Evolutionary conservation across 2,888 invertebrate genomes (phyloP).

Genomic region (Drosophila aldrichi): DNA sequence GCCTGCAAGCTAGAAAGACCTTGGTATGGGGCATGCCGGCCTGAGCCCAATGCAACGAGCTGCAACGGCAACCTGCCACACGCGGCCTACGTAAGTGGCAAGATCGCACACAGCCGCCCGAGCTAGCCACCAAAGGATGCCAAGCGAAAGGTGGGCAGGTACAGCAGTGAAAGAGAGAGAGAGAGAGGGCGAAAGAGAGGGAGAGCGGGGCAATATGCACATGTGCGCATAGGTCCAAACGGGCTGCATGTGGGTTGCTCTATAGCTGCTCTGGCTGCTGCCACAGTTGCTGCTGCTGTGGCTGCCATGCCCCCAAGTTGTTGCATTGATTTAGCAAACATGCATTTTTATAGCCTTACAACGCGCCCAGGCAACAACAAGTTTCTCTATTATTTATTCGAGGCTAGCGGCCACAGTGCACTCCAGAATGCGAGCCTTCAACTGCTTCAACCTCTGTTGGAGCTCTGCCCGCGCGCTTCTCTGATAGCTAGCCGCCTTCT

Average conservation of each 20-base stretch:
- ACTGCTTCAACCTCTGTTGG: background rate
- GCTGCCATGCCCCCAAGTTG: conserved; percentile 78
- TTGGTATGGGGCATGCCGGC: conserved; percentile 61
- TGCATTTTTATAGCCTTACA: conserved; percentile 79
- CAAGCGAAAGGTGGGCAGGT: conserved; percentile 76
- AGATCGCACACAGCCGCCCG: conserved; percentile 77
- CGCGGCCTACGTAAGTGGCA: conserved; percentile 82
- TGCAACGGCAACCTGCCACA: conserved; percentile 76
- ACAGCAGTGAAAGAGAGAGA: background rate
- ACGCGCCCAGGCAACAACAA: conserved; percentile 78
- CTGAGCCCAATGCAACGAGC: conserved; percentile 55
- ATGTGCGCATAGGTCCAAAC: conserved; percentile 41
- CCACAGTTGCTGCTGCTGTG: conserved; percentile 41
- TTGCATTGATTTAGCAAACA: conserved; percentile 83
- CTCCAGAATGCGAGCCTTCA: conserved; percentile 38
- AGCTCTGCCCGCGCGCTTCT: conserved; percentile 24
- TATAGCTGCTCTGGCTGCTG: background rate
- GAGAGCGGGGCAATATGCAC: background rate
- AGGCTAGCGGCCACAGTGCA: conserved; percentile 68
- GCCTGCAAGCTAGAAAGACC: conserved; percentile 76
- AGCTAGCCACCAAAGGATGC: conserved; percentile 70
- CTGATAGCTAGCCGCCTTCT: conserved; percentile 51
- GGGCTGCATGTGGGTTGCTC: conserved; percentile 66
- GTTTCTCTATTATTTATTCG: conserved; percentile 81
- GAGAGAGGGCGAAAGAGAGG: background rate